phyloP scores from a whole-genome alignment of 2,888 invertebrate genomes.

The Dastarcus helophoroides region DNA sequence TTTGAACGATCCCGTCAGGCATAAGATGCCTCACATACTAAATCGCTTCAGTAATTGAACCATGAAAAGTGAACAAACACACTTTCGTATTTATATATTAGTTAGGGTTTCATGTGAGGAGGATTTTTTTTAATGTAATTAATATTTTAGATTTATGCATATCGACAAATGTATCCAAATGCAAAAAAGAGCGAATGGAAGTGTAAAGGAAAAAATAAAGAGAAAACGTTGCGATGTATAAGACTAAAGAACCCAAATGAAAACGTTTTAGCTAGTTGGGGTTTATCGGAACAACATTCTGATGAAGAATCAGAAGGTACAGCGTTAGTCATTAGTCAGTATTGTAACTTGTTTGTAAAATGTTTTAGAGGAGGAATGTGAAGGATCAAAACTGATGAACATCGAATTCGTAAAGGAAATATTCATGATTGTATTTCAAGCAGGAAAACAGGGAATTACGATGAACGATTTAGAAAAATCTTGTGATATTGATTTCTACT shows the following conservation, averaged over 20 bases:
- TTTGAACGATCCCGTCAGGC: no score
- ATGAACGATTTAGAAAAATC: conserved; percentile 7
- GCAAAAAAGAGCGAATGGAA: conserved; percentile 43
- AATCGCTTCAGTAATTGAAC: no score
- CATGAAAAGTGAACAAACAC: no score
- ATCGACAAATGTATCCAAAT: conserved; percentile 46
- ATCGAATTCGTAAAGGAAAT: conserved; percentile 9
- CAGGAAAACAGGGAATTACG: conserved; percentile 7
- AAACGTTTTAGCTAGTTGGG: conserved; percentile 40
- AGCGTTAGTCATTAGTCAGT: background rate
- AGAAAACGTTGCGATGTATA: conserved; percentile 41
- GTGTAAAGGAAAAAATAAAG: conserved; percentile 33
- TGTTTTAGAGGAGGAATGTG: conserved; percentile 7
- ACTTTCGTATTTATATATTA: no score
- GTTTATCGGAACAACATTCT: conserved; percentile 33
- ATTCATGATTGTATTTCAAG: conserved; percentile 6
- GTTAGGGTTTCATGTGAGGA: no score
- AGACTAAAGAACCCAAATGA: conserved; percentile 46
- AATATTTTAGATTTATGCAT: conserved; percentile 38
- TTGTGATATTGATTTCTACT: conserved; percentile 8
- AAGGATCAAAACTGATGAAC: conserved; percentile 6
- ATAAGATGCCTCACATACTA: no score
- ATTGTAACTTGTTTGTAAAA: background rate
- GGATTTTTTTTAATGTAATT: no score
- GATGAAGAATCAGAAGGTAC: conserved; percentile 16